Conservation (phyloP, 2,797 vertebrate genomes). For the Hoplostethus atlanticus region DNA sequence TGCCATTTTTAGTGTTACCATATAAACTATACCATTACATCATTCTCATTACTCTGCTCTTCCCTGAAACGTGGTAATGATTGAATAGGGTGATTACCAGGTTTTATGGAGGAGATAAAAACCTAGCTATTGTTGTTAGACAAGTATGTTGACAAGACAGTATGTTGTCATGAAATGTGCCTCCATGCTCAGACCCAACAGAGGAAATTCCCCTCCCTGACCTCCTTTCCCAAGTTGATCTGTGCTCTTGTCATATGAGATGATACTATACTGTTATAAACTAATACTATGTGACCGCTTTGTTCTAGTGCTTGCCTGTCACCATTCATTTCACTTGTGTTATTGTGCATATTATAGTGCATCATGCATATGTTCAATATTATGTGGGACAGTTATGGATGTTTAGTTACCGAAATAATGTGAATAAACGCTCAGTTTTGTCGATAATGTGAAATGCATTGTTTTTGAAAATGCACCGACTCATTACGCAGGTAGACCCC, state of each 20-base stretch:
- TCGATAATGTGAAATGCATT: slow-evolving; percentile 23
- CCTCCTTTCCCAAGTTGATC: slow-evolving; percentile 13
- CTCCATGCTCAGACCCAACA: background rate
- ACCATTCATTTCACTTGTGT: slow-evolving; percentile 25
- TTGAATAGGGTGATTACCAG: slow-evolving; percentile 11
- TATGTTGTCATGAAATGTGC: slow-evolving; percentile 31
- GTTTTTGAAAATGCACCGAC: slow-evolving; percentile 11
- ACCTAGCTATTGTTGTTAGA: slow-evolving; percentile 8
- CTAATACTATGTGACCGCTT: slow-evolving; percentile 31
- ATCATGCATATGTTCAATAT: slow-evolving; percentile 25
- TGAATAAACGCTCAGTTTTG: background rate
- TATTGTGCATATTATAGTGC: slow-evolving; percentile 22
- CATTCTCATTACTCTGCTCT: background rate
- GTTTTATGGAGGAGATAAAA: slow-evolving; percentile 37
- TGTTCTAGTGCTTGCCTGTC: slow-evolving; percentile 23
- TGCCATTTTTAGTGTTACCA: background rate
- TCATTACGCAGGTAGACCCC: background rate
- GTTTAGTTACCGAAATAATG: slow-evolving; percentile 1
- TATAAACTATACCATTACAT: background rate
- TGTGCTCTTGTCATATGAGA: slow-evolving; percentile 37
- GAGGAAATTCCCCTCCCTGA: slow-evolving; percentile 36
- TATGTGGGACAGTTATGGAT: slow-evolving; percentile 1
- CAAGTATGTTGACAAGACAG: no score
- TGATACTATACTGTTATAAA: slow-evolving; percentile 25
- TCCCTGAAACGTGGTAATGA: background rate